Conservation (phyloP, 2,888 invertebrate genomes). For the Dryomyza anilis region DNA sequence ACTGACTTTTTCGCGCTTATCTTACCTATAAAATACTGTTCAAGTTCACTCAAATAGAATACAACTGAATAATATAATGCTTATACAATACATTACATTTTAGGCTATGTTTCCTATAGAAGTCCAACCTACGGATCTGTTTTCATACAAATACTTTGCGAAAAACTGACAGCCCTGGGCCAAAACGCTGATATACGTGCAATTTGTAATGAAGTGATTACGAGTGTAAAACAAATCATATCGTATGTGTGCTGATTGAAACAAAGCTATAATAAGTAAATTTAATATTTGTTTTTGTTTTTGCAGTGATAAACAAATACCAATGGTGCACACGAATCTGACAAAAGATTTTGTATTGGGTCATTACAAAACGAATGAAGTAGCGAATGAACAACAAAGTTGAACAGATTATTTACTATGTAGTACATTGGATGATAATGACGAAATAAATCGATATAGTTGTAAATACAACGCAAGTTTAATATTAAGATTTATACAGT, state of each 20-base stretch:
- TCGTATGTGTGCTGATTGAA: background rate
- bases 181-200: conserved; percentile 12
- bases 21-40: too few species aligned
- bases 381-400: too few species aligned
- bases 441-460: too few species aligned
- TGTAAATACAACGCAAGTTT: too few species aligned
- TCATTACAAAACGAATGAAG: conserved; percentile 9
- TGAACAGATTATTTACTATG: too few species aligned
- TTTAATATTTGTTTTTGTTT: background rate
- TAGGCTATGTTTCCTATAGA: conserved; percentile 29
- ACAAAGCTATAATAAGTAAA: too few species aligned
- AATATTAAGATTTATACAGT: too few species aligned
- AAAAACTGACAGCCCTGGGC: conserved; percentile 21
- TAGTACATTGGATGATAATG: too few species aligned
- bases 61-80: too few species aligned
- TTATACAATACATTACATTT: too few species aligned
- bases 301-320: conserved; percentile 27
- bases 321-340: conserved; percentile 29
- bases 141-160: conserved; percentile 25
- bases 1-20: too few species aligned
- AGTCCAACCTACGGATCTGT: conserved; percentile 6
- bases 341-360: conserved; percentile 28
- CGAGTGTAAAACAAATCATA: conserved; percentile 9
- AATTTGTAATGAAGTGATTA: conserved; percentile 23
- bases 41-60: too few species aligned